Evolutionary conservation across 2,113 vertebrate genomes (phyloP).

Genomic region (Gymnorhina tibicen): DNA sequence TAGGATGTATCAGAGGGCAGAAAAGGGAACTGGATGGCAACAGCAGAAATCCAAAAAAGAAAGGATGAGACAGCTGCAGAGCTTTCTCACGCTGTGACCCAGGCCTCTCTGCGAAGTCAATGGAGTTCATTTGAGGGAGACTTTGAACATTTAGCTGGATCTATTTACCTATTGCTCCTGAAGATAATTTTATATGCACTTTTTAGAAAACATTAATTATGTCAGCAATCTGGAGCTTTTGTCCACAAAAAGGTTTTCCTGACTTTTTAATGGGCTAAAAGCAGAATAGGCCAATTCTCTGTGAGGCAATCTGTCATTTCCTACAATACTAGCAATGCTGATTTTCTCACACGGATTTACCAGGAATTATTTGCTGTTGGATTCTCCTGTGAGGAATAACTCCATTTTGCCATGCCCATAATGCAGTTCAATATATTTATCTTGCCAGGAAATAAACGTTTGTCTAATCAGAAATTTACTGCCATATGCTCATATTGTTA

Average conservation of each 20-base stretch:
- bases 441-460: constrained; percentile 23
- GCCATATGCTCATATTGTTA: constrained; percentile 16
- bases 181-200: background rate
- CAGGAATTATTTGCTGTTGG: background rate
- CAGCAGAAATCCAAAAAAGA: background rate
- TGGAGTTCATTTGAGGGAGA: background rate
- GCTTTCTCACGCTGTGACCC: background rate
- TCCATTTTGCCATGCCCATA: background rate
- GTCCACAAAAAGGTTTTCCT: background rate
- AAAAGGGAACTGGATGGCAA: fast-evolving
- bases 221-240: background rate
- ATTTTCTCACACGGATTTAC: background rate
- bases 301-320: background rate
- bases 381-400: background rate
- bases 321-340: background rate
- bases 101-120: background rate
- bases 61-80: background rate
- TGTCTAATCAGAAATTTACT: constrained; percentile 6
- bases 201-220: background rate
- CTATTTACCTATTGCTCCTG: background rate
- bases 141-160: background rate
- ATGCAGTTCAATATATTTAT: background rate
- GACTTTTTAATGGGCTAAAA: background rate
- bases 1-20: background rate
- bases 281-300: background rate